Evolutionary conservation across 2,888 invertebrate genomes (phyloP).

Genomic region (Cenopis cana): DNA sequence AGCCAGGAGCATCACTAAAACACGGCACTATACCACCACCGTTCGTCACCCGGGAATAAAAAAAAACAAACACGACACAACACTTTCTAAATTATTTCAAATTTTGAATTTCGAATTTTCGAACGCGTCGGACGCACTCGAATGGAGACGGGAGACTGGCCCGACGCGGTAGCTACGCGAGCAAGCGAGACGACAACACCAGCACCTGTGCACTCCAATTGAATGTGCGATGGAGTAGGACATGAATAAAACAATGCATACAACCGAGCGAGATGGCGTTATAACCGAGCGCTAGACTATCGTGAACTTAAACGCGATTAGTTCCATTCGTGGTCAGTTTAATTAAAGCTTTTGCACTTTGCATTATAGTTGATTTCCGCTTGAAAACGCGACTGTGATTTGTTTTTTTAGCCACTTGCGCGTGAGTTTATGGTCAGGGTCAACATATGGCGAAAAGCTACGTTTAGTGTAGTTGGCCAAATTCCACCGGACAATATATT

Average conservation of each 20-base stretch:
- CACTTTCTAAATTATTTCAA: conserved; percentile 62
- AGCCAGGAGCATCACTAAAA: conserved; percentile 63
- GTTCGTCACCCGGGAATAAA: conserved; percentile 56
- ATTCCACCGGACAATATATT: conserved; percentile 65
- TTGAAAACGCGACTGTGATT: conserved; percentile 47
- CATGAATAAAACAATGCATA: conserved; percentile 74
- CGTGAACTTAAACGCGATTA: conserved; percentile 54
- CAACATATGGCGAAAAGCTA: conserved; percentile 81
- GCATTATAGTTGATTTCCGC: conserved; percentile 51
- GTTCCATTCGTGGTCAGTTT: conserved; percentile 47
- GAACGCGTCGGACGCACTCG: conserved; percentile 59
- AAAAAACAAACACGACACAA: conserved; percentile 54
- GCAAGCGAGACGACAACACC: conserved; percentile 68
- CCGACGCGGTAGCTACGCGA: conserved; percentile 57
- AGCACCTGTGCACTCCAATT: conserved; percentile 83
- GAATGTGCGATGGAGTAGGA: conserved; percentile 72
- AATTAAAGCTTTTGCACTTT: conserved; percentile 47
- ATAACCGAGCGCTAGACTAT: conserved; percentile 53
- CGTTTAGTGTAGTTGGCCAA: conserved; percentile 62
- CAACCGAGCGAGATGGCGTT: conserved; percentile 65
- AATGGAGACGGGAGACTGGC: conserved; percentile 68
- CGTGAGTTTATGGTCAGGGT: conserved; percentile 77
- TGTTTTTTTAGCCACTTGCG: conserved; percentile 50
- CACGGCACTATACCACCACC: conserved; percentile 51
- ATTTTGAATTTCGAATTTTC: conserved; percentile 47